phyloP scores from a whole-genome alignment of 2,113 vertebrate genomes.

The Pomatostomus ruficeps region DNA sequence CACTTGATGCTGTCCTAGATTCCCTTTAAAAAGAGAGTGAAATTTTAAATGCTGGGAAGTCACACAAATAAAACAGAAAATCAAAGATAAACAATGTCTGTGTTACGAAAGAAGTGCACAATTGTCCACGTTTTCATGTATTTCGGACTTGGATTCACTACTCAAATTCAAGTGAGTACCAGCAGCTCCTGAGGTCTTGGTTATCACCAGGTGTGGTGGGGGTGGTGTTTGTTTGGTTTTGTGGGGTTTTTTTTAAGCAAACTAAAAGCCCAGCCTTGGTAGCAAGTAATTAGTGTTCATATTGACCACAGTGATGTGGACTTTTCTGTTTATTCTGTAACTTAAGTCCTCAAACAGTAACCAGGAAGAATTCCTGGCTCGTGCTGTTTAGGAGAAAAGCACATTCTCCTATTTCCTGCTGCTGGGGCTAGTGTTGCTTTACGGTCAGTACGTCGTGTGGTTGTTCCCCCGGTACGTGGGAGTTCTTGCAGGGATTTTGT shows the following conservation, averaged over 20 bases:
- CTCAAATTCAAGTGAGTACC: neutral
- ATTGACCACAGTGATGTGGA: neutral
- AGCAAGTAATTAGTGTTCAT: neutral
- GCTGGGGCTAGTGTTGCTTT: neutral
- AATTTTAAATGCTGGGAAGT: neutral
- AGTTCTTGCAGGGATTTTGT: neutral
- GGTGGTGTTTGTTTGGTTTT: neutral
- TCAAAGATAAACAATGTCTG: neutral
- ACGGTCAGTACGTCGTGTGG: accelerated
- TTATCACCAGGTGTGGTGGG: neutral
- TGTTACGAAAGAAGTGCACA: neutral
- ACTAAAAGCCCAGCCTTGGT: neutral
- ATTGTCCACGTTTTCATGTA: neutral
- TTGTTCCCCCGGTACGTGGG: accelerated
- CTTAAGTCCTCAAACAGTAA: neutral
- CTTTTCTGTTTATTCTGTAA: neutral
- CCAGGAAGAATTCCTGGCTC: neutral
- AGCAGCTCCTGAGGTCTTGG: neutral
- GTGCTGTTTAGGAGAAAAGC: neutral
- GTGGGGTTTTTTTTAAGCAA: neutral
- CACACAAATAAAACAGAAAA: neutral
- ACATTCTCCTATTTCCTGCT: neutral
- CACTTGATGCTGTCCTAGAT: neutral
- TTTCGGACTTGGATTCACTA: accelerated
- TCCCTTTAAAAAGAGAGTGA: neutral